These are phyloP conservation scores for Colistium nudipinnis DNA, from an alignment of 2,113 vertebrate species.

Conservation along the genomic window DNA sequence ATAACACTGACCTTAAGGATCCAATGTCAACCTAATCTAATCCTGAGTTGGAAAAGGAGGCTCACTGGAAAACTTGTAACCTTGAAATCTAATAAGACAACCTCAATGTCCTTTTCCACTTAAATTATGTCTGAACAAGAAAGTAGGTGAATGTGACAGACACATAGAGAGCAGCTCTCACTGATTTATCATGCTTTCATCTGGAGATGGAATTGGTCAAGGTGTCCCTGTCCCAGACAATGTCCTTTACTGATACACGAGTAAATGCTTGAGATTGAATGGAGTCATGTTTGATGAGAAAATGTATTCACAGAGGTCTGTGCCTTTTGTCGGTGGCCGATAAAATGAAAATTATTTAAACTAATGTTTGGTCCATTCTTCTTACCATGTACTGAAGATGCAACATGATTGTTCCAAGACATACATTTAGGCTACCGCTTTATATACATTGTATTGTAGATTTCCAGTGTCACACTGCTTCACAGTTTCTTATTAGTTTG, in stretches of 20 bases:
- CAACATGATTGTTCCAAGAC: no score
- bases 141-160: conserved; percentile 34
- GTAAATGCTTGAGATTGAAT: conserved; percentile 28
- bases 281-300: conserved; percentile 24
- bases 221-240: conserved; percentile 54
- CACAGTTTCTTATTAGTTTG: conserved; percentile 19
- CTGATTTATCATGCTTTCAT: conserved; percentile 64
- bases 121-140: conserved; percentile 49
- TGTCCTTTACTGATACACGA: conserved; percentile 28
- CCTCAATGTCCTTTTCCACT: conserved; percentile 32
- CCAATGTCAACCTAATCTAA: conserved; percentile 11
- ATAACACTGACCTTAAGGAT: conserved; percentile 11
- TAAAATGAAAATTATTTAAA: conserved; percentile 12
- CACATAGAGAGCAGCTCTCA: conserved; percentile 9
- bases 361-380: not conserved
- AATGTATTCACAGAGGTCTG: not conserved
- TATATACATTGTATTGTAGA: no score
- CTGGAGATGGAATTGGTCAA: conserved; percentile 55
- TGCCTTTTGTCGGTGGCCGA: conserved; percentile 1
- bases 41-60: conserved; percentile 10
- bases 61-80: conserved; percentile 6
- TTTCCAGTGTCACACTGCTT: conserved; percentile 20
- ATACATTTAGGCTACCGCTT: no score
- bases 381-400: not conserved
- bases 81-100: conserved; percentile 40